A percentile compares a stretch with the other conserved stretches of the same genome.
These are phyloP conservation scores for Osmerus mordax DNA, from an alignment of 2,113 vertebrate genomes.

Conservation along the genomic window DNA sequence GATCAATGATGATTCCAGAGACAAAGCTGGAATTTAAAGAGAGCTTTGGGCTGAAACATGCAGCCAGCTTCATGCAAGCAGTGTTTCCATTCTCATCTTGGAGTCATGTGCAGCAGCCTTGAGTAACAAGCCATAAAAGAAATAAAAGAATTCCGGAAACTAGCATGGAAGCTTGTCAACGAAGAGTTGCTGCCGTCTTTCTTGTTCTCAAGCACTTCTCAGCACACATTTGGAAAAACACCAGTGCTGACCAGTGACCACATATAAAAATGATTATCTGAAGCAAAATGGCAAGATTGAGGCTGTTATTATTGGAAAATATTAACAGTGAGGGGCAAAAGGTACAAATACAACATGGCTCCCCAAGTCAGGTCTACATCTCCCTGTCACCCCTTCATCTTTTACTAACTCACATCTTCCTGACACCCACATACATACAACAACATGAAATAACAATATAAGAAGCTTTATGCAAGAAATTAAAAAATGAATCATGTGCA, in stretches of 20 bases:
- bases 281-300: slow-evolving; percentile 28
- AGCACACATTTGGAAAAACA: slow-evolving; percentile 1
- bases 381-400: no score
- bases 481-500: no score
- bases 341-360: no score
- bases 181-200: background rate
- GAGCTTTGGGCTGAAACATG: slow-evolving; percentile 15
- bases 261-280: background rate
- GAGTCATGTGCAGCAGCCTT: background rate
- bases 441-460: no score
- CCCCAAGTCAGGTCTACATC: no score
- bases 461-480: no score
- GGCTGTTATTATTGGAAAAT: background rate
- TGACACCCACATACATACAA: no score
- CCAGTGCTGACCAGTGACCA: background rate
- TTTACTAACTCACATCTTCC: no score
- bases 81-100: slow-evolving; percentile 2
- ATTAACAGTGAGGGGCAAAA: no score
- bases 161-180: background rate
- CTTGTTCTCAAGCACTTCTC: background rate
- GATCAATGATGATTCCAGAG: no score
- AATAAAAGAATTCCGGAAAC: slow-evolving; percentile 4
- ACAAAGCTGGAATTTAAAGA: no score
- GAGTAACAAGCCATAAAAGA: slow-evolving; percentile 17
- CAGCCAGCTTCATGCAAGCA: slow-evolving; percentile 5